Evolutionary conservation across 2,888 invertebrate genomes (phyloP).

Genomic region (Tiliacea aurago): DNA sequence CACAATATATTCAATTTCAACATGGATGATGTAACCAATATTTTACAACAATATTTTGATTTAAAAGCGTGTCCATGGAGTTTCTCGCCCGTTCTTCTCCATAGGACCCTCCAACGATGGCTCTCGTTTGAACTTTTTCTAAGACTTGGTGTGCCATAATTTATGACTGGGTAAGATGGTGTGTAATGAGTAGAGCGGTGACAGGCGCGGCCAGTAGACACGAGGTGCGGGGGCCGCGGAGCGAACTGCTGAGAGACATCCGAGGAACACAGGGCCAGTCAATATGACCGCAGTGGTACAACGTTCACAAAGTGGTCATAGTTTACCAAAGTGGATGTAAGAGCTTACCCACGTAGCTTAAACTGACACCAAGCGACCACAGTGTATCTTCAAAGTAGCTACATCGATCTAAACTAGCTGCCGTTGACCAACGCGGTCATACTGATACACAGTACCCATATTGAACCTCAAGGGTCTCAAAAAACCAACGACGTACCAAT

Average conservation of each 20-base stretch:
- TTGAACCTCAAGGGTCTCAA: conserved; percentile 10
- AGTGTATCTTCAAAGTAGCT: neutral
- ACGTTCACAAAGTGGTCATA: neutral
- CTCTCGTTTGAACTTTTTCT: neutral
- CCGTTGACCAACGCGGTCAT: neutral
- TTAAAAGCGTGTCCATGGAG: neutral
- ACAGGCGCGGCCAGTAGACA: conserved; percentile 62
- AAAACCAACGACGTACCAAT: conserved; percentile 9
- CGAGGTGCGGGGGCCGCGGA: conserved; percentile 74
- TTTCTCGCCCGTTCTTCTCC: neutral
- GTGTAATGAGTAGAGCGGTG: conserved; percentile 19
- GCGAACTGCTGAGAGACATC: conserved; percentile 33
- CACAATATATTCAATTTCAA: neutral
- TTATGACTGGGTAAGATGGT: neutral
- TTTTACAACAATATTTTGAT: neutral
- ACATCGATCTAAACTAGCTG: neutral
- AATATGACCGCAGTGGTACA: neutral
- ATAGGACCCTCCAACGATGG: neutral
- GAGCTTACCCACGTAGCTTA: neutral
- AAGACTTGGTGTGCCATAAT: neutral
- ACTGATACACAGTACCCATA: neutral
- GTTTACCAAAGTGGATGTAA: neutral
- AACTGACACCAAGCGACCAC: neutral
- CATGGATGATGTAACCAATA: neutral
- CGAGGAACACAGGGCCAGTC: neutral